Conservation (phyloP, 2,113 vertebrate genomes). For the Alosa alosa region DNA sequence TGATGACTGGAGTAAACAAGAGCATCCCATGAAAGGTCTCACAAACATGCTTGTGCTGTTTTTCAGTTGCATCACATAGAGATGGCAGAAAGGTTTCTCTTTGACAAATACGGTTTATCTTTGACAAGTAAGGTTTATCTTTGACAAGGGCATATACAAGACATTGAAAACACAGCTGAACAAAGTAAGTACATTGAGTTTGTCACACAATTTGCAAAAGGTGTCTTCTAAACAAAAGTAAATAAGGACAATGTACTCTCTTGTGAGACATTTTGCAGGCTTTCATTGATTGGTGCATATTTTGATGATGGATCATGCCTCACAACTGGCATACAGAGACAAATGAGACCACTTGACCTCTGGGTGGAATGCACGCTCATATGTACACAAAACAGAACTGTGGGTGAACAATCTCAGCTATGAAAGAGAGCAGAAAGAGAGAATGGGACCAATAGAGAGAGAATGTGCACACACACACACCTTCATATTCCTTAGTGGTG, state of each 20-base stretch:
- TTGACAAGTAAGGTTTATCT: neutral
- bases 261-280: neutral
- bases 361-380: neutral
- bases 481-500: conserved; percentile 2
- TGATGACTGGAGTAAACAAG: neutral
- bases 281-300: neutral
- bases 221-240: neutral
- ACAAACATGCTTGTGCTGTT: neutral
- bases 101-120: neutral
- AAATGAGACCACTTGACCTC: neutral
- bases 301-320: neutral
- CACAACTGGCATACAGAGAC: neutral
- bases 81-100: neutral
- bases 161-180: neutral
- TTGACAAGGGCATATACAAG: neutral
- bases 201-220: neutral
- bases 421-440: neutral
- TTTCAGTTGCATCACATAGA: neutral
- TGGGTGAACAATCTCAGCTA: neutral
- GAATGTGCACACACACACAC: neutral
- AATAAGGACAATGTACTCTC: neutral
- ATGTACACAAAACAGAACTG: neutral
- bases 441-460: neutral
- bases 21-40: neutral
- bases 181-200: neutral